phyloP scores from a whole-genome alignment of 2,113 vertebrate species.

The Sceloporus undulatus region DNA sequence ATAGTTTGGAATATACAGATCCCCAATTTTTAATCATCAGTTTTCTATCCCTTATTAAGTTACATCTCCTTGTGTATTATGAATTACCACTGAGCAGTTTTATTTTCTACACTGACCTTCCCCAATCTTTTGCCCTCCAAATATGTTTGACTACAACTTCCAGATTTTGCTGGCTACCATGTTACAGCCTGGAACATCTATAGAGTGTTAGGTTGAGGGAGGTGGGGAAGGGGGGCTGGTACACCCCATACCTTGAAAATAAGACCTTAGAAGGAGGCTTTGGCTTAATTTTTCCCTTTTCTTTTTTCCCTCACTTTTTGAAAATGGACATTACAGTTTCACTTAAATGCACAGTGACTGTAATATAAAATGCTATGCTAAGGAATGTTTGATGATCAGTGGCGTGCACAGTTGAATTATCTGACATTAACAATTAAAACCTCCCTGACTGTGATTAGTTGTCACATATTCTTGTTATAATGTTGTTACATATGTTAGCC shows the following conservation, averaged over 20 bases:
- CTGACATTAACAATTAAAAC: constrained; percentile 2
- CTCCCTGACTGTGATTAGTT: constrained; percentile 1
- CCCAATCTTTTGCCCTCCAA: no score
- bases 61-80: background rate
- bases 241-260: background rate
- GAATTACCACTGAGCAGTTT: background rate
- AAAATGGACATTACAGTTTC: background rate
- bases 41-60: background rate
- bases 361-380: background rate
- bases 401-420: fast-evolving
- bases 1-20: no score
- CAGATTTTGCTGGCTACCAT: no score
- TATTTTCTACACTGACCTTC: background rate
- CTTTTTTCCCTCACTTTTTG: background rate
- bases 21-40: background rate
- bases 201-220: no score
- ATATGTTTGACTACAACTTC: no score
- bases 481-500: constrained; percentile 2
- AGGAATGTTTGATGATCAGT: background rate
- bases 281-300: background rate
- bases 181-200: no score
- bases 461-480: constrained; percentile 1
- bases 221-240: no score
- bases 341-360: background rate
- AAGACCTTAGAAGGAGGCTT: no score